These are phyloP conservation scores for Perca schrenkii DNA, from an alignment of 2,113 vertebrate genomes.

Conservation along the genomic window DNA sequence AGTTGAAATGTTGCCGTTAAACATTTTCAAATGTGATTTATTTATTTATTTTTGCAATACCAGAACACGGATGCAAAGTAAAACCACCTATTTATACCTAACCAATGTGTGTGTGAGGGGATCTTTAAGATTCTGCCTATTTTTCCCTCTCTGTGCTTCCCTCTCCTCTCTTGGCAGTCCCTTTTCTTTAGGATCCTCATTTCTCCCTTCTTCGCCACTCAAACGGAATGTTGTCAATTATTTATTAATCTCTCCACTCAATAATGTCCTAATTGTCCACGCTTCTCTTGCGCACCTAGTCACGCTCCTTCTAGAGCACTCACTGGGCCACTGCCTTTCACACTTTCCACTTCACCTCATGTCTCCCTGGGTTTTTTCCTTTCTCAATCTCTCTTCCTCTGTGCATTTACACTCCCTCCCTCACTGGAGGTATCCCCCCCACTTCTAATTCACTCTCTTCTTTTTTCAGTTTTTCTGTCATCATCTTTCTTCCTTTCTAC, in stretches of 20 bases:
- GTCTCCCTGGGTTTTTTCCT: not conserved
- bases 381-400: not conserved
- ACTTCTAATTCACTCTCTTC: constrained; percentile 17
- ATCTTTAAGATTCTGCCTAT: not conserved
- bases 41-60: not conserved
- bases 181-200: constrained; percentile 31
- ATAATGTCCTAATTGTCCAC: constrained; percentile 75
- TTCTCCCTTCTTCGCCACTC: constrained; percentile 33
- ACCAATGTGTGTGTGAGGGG: not conserved
- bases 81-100: not conserved
- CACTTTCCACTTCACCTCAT: constrained; percentile 65
- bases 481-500: constrained; percentile 29
- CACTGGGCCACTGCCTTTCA: constrained; percentile 51
- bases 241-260: constrained; percentile 73
- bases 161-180: not conserved
- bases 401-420: constrained; percentile 20
- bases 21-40: not conserved
- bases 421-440: not conserved
- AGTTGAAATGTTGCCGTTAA: not conserved
- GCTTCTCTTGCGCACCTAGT: constrained; percentile 37
- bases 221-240: constrained; percentile 66
- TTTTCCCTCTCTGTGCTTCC: constrained; percentile 8
- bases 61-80: not conserved
- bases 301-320: constrained; percentile 49
- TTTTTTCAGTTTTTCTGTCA: constrained; percentile 22